Evolutionary conservation across 2,888 invertebrate species (phyloP).

Genomic region (Dryobota labecula): DNA sequence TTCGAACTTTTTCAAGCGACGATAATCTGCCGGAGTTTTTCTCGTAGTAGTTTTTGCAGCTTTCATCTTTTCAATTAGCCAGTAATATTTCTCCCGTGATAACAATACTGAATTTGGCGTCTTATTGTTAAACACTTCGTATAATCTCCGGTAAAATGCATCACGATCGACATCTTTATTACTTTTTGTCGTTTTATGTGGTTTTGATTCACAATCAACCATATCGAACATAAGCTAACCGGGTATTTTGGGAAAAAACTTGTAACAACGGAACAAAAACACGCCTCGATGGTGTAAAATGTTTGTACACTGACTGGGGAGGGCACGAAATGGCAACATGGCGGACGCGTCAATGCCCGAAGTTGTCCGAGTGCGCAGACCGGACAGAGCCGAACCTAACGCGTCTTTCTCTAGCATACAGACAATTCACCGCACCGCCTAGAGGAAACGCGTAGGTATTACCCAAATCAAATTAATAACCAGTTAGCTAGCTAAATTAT

Average conservation of each 20-base stretch:
- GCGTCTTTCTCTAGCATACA: conserved; percentile 43
- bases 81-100: conserved; percentile 71
- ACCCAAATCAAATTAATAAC: conserved; percentile 49
- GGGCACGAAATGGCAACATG: conserved; percentile 61
- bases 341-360: conserved; percentile 66
- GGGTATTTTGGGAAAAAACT: conserved; percentile 50
- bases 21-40: conserved; percentile 73
- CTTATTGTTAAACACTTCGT: conserved; percentile 68
- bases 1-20: conserved; percentile 74
- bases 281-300: conserved; percentile 24
- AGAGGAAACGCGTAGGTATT: conserved; percentile 49
- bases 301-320: conserved; percentile 67
- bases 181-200: not conserved
- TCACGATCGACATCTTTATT: conserved; percentile 68
- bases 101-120: conserved; percentile 71
- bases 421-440: conserved; percentile 8
- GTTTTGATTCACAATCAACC: conserved; percentile 34
- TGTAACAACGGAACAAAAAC: conserved; percentile 25
- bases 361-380: conserved; percentile 62
- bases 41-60: conserved; percentile 65
- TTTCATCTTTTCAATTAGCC: conserved; percentile 73
- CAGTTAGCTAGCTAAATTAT: conserved; percentile 38
- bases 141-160: conserved; percentile 72
- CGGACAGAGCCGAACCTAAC: conserved; percentile 70
- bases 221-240: conserved; percentile 27